Evolutionary conservation across 1,140 invertebrate species (phyloP), one percentile per base, ranked within the genome.

Genomic region (Tetraneura akinire): DNA sequence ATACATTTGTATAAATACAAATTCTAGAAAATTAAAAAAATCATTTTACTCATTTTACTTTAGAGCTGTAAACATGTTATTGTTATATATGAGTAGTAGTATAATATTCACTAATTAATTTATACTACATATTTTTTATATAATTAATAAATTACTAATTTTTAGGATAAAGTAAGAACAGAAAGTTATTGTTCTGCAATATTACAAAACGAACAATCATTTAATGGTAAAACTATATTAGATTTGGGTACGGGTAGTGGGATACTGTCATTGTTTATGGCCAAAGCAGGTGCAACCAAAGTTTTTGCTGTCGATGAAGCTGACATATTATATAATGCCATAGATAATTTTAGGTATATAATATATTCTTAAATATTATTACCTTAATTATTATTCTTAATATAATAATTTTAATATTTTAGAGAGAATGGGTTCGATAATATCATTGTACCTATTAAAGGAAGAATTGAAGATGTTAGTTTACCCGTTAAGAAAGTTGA

Each of bases 191-290:
- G 93, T 82, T 92, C 97, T 87, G 96, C 97, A n/a, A 92, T 99
- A 83, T 86, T 95, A 64, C 91, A 91, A 53, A 99, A 99, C 84
- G 86, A 86, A 18, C 86, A 89, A 37, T 86, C 87, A 66, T 89
- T 95, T 74, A 87, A 87, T 82, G 90, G 91, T 80, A 97, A 97
- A 87, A 87, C 90, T 6, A 94, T 99, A 53, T 87, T 99, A 83
- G 98, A 99, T 88, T 92, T 99, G 74, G 98, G 98, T 18, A 97
- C 96, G 86, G 98, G 98, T 2, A 98, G 97, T 45, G 96, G 92
- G 37, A 98, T 99, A 84, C 87, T 99, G 13, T 98, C 96, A 23
- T 92, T 99, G 89, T 98, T 98, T 88, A 95, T 94, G 85, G 96
- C 96, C 21, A 92, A 95, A 86, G 96, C 96, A 80, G 97, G 97